These are phyloP conservation scores for Bombus superbus DNA, from an alignment of 1,140 invertebrate species.

Conservation along the genomic window DNA sequence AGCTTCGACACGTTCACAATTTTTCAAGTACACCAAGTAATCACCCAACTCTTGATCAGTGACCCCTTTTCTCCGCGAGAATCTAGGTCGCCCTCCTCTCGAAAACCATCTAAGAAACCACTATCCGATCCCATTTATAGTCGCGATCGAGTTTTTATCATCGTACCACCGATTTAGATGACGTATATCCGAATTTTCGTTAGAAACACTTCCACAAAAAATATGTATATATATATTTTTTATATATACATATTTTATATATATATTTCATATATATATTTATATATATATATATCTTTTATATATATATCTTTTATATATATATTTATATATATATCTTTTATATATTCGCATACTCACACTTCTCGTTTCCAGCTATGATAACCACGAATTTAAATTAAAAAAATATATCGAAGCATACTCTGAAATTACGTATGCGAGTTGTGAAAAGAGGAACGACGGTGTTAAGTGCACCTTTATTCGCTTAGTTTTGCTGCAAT, in stretches of 20 bases:
- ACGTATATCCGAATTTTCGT: not conserved
- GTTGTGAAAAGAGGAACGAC: not conserved
- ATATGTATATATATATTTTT: no score
- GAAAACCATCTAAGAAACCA: conserved; percentile 9
- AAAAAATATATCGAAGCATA: not conserved
- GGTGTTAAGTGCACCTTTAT: not conserved
- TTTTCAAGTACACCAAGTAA: conserved; percentile 43
- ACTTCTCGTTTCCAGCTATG: not conserved
- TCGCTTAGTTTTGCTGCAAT: not conserved
- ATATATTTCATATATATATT: no score
- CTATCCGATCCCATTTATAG: not conserved
- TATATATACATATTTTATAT: no score
- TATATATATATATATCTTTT: no score
- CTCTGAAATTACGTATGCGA: not conserved
- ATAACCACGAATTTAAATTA: not conserved
- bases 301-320: no score
- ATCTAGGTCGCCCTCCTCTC: conserved; percentile 25
- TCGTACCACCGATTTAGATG: not conserved
- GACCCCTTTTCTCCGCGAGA: not conserved
- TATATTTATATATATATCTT: no score
- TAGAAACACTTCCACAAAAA: not conserved
- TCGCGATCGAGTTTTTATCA: not conserved
- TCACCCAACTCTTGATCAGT: conserved; percentile 14
- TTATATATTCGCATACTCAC: no score
- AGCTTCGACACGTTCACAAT: conserved; percentile 43